Evolutionary conservation across 92 coral and sea anemone genomes (phyloP).

Genomic region (Umimayanthus chanpuru): DNA sequence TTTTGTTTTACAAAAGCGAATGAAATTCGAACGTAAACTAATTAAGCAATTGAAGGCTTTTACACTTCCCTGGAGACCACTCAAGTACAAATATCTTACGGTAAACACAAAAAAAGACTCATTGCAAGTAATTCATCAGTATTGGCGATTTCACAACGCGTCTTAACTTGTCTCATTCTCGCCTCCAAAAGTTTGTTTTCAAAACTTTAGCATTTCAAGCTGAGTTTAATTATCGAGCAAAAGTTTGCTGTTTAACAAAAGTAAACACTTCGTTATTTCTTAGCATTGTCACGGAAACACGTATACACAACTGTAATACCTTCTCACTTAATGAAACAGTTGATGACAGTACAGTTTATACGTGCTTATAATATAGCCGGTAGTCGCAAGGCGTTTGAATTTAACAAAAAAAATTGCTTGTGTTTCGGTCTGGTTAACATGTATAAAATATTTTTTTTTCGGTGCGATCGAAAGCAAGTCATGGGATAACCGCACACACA

Average conservation of each 20-base stretch:
- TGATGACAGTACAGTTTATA: neutral
- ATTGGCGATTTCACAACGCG: neutral
- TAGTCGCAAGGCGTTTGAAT: neutral
- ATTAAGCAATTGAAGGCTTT: slow-evolving; percentile 39
- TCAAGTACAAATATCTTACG: slow-evolving; percentile 6
- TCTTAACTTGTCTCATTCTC: neutral
- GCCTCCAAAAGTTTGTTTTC: neutral
- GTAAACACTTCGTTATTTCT: neutral
- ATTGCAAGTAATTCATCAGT: neutral
- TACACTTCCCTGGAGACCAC: slow-evolving; percentile 12
- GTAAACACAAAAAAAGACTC: neutral
- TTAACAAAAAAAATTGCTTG: neutral
- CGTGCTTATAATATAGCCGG: neutral
- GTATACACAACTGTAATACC: neutral
- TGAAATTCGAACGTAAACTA: neutral
- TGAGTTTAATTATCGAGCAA: neutral
- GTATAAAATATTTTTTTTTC: too few relatives aligned
- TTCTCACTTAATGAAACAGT: neutral
- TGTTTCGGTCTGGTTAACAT: neutral
- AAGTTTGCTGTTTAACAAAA: neutral
- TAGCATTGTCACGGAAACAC: neutral
- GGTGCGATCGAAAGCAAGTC: neutral
- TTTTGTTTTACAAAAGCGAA: slow-evolving; percentile 28
- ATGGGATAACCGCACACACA: neutral
- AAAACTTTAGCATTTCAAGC: neutral